Evolutionary conservation across 1,140 invertebrate species (phyloP), one percentile per base, ranked within the genome.

Genomic region (Pseudomyrmex dendroicus): DNA sequence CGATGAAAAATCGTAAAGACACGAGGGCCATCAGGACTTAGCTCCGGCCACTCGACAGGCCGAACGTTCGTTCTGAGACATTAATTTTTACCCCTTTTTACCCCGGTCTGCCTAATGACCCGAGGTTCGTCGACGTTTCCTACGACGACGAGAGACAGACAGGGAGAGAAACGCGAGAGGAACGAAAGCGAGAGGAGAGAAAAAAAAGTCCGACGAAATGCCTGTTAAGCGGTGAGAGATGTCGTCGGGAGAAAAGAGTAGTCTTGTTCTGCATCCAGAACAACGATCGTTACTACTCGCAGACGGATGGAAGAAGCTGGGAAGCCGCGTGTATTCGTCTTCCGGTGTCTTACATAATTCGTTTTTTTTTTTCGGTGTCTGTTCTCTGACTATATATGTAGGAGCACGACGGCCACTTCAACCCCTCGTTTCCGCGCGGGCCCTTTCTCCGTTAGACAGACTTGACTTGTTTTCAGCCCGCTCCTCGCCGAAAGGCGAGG

Each of bases 11-110:
- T 93, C 91, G 88, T 93, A 93, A 93, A 93, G 91, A 90, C 90
- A 83, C 91, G 88, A 86, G 86, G 64, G 84, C 74, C 89, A 89
- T 89, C 87, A 82, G 66, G 82, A 87, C 85, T 90, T 85, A 61
- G 82, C 83, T 83, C 62, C 50, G 76, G 82, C 83, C 82, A 88
- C 88, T 84, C 86, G 88, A 82, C 86, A 72, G 72, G 86, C 85
- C 87, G 90, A 91, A 91, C 90, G 91, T 94, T 94, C 93, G 92
- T 94, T 94, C 93, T 93, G 91, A 94, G 92, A 94, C 93, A 94
- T 94, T 94, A 94, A 94, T 94, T 94, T 93, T 94, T 94, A 93
- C 92, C 91, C 92, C 92, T 92, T 93, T 92, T 88, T 84, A 90
- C 88, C 89, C 86, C 86, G 90, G 87, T 86, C 91, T 94, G 91